Conservation (phyloP, 1,140 invertebrate species). For the Nymphalis io region DNA sequence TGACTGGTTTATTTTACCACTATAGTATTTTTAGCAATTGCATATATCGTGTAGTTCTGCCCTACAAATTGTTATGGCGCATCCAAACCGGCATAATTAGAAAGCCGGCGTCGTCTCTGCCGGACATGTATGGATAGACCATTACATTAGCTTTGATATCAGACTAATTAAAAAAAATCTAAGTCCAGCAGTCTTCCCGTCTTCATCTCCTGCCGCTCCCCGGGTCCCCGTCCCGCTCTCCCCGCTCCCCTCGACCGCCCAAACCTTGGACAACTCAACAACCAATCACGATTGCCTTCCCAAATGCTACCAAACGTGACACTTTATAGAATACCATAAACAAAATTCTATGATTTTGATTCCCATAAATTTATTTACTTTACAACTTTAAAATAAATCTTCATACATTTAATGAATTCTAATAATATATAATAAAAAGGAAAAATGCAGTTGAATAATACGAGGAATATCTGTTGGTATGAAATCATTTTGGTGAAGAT, state of each 20-base stretch:
- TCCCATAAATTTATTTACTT: neutral
- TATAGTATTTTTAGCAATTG: too few species aligned
- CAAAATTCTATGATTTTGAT: slow-evolving; percentile 16
- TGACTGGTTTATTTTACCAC: too few species aligned
- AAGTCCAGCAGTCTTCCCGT: slow-evolving; percentile 21
- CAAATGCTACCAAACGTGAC: slow-evolving; percentile 45
- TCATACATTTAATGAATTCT: neutral
- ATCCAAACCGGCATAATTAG: too few species aligned
- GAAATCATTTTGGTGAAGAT: neutral
- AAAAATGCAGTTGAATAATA: neutral
- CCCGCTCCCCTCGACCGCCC: slow-evolving; percentile 58
- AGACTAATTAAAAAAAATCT: neutral
- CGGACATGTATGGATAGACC: too few species aligned
- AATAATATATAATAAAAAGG: neutral
- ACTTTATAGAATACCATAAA: slow-evolving; percentile 34
- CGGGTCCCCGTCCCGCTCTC: slow-evolving; percentile 43
- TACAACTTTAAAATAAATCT: neutral
- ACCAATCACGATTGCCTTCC: slow-evolving; percentile 61
- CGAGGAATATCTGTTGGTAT: too few species aligned
- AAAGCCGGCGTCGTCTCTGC: too few species aligned
- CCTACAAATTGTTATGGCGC: too few species aligned
- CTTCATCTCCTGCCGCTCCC: slow-evolving; percentile 43
- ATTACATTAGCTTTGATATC: too few species aligned
- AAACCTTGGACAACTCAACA: slow-evolving; percentile 72
- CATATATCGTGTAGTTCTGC: too few species aligned